Evolutionary conservation across 2,113 vertebrate genomes (phyloP).

Genomic region (Anoura caudifer): DNA sequence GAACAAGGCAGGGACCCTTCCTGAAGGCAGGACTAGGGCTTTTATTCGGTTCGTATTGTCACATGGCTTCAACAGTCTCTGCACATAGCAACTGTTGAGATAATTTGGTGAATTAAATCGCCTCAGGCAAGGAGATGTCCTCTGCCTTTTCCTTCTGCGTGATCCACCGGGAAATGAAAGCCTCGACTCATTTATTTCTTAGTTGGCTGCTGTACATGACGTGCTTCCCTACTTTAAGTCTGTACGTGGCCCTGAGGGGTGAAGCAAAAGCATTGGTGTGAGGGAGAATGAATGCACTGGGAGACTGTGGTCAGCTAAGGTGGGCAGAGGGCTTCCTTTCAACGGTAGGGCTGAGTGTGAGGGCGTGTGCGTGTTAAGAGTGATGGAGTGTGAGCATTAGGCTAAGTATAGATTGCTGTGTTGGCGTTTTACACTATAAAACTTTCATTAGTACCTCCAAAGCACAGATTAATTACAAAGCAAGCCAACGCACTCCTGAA

Average conservation of each 20-base stretch:
- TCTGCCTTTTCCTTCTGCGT: not conserved
- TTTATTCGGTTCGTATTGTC: not conserved
- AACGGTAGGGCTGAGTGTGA: not conserved
- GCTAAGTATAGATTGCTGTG: not conserved
- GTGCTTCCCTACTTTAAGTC: not conserved
- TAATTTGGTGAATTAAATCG: not conserved
- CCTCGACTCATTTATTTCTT: not conserved
- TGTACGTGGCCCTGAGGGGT: not conserved
- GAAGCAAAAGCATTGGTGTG: not conserved
- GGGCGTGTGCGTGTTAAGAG: not conserved
- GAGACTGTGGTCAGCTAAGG: not conserved
- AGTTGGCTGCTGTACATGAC: not conserved
- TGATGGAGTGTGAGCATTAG: not conserved
- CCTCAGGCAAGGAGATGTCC: not conserved
- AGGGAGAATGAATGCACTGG: not conserved
- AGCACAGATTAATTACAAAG: not conserved
- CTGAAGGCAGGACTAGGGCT: not conserved
- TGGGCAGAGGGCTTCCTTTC: not conserved
- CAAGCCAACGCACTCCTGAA: not conserved
- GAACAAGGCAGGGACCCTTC: not conserved
- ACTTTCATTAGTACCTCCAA: not conserved
- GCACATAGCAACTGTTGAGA: not conserved
- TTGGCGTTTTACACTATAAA: constrained; percentile 27
- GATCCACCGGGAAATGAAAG: not conserved
- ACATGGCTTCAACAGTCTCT: not conserved